Percentiles rank a stretch among this genome's conserved stretches.
phyloP scores from a whole-genome alignment of 2,113 vertebrate genomes.

The Petaurus breviceps region DNA sequence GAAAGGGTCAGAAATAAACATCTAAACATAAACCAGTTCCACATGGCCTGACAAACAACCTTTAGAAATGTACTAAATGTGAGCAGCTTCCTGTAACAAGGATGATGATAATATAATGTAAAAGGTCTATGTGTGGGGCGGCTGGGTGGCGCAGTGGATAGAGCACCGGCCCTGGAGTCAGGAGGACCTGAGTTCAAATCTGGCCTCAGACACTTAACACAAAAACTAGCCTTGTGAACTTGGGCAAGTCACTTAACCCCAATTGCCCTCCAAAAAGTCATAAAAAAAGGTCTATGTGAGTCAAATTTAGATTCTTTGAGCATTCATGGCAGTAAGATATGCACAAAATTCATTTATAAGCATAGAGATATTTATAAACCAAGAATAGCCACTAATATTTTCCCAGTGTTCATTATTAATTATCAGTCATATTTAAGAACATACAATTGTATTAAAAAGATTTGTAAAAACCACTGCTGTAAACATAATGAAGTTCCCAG shows the following conservation, averaged over 20 bases:
- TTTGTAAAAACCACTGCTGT: background rate
- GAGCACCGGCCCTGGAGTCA: too few relatives aligned
- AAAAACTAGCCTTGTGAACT: too few relatives aligned
- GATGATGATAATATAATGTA: background rate
- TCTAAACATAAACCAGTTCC: constrained; percentile 23
- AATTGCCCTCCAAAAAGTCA: too few relatives aligned
- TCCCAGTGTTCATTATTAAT: background rate
- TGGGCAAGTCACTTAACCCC: too few relatives aligned
- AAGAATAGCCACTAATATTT: background rate
- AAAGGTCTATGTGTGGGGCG: constrained; percentile 4
- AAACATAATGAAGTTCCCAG: background rate
- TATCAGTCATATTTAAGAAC: constrained; percentile 3
- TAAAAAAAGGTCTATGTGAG: background rate
- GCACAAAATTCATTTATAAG: constrained; percentile 22
- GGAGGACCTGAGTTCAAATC: too few relatives aligned
- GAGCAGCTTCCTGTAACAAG: background rate
- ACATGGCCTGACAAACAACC: background rate
- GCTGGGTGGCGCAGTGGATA: too few relatives aligned
- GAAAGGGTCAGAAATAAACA: constrained; percentile 9
- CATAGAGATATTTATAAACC: background rate
- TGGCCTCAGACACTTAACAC: too few relatives aligned
- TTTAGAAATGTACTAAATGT: constrained; percentile 12
- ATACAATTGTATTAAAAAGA: background rate
- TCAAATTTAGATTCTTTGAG: background rate
- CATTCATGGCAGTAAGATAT: background rate